phyloP scores from a whole-genome alignment of 2,888 invertebrate species.

The Hypolimnas misippus region DNA sequence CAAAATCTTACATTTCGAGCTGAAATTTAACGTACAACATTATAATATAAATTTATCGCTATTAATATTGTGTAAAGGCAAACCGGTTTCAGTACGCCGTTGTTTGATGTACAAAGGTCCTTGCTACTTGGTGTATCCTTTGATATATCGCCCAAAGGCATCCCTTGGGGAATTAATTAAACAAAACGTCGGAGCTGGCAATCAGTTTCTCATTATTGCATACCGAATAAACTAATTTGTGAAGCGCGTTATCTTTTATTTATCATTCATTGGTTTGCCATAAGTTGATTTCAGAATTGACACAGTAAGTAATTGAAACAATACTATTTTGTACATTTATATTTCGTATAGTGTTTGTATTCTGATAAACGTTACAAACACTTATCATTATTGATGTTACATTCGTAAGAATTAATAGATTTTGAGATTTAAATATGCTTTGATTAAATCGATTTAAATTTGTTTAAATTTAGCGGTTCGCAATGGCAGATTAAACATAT shows the following conservation, averaged over 20 bases:
- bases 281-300: neutral
- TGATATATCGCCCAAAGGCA: slow-evolving; percentile 25
- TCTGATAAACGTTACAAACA: too few species aligned
- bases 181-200: slow-evolving; percentile 30
- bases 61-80: slow-evolving; percentile 20
- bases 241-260: slow-evolving; percentile 15
- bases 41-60: slow-evolving; percentile 9
- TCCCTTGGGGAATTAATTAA: slow-evolving; percentile 33
- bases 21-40: neutral
- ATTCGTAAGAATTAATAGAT: too few species aligned
- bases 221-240: slow-evolving; percentile 29
- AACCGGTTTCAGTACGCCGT: slow-evolving; percentile 12
- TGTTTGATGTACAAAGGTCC: slow-evolving; percentile 32
- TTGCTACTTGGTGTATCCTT: slow-evolving; percentile 28
- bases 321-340: too few species aligned
- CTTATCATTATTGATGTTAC: too few species aligned
- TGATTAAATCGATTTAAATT: too few species aligned
- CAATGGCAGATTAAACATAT: too few species aligned
- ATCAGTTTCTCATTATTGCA: slow-evolving; percentile 34
- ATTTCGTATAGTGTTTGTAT: too few species aligned
- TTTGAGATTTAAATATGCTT: too few species aligned
- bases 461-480: too few species aligned
- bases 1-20: neutral
- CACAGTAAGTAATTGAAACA: neutral
- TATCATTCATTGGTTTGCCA: slow-evolving; percentile 1